Evolutionary conservation across 2,113 vertebrate genomes (phyloP).

Genomic region (Hymenochirus boettgeri): DNA sequence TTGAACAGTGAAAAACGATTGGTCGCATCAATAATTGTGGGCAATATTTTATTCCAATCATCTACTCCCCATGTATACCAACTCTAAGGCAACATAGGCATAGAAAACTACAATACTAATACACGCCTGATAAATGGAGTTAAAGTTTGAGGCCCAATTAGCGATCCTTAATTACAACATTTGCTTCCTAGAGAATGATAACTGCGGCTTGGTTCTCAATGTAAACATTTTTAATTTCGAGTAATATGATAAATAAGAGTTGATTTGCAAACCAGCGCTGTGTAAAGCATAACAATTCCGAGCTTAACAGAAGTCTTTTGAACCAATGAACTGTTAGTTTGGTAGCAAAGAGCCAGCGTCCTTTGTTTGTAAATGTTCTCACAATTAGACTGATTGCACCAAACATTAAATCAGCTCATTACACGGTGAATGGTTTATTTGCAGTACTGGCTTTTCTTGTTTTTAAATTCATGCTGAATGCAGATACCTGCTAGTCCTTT

Average conservation of each 20-base stretch:
- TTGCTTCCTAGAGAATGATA: conserved; percentile 29
- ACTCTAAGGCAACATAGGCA: no score
- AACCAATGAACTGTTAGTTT: background rate
- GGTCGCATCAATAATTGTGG: no score
- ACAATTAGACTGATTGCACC: conserved; percentile 21
- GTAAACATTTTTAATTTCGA: conserved; percentile 41
- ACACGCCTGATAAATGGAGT: background rate
- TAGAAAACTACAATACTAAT: background rate
- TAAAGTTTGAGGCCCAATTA: conserved; percentile 9
- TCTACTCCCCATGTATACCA: no score
- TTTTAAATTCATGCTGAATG: background rate
- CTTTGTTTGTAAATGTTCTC: background rate
- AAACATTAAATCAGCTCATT: conserved; percentile 35
- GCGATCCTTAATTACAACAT: conserved; percentile 31
- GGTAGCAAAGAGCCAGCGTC: background rate
- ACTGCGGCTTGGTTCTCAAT: conserved; percentile 33
- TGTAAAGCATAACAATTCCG: background rate
- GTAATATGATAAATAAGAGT: conserved; percentile 40
- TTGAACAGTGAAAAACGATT: no score
- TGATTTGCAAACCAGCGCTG: conserved; percentile 16
- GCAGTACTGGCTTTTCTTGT: background rate
- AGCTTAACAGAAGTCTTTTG: background rate
- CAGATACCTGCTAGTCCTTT: no score
- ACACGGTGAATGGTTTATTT: conserved; percentile 9
- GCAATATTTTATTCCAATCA: no score